Evolutionary conservation across 2,888 invertebrate species (phyloP).

Genomic region (Zaprionus lineosus): DNA sequence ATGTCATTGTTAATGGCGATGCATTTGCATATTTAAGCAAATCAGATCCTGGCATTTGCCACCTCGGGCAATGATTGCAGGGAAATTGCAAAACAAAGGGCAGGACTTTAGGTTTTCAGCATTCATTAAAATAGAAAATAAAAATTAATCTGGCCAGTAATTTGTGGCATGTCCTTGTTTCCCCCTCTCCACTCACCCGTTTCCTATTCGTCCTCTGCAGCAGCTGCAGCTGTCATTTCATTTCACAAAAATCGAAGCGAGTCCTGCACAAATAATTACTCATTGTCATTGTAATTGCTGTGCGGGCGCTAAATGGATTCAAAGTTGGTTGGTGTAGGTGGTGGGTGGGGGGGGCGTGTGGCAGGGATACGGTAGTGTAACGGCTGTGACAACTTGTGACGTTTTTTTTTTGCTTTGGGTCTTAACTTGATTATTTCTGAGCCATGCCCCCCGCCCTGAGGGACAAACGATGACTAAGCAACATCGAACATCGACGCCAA

Average conservation of each 20-base stretch:
- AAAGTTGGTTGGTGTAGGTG: constrained; percentile 16
- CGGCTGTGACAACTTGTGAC: constrained; percentile 51
- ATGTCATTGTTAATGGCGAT: constrained; percentile 43
- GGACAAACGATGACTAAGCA: constrained; percentile 39
- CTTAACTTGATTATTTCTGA: constrained; percentile 59
- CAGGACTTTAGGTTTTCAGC: constrained; percentile 20
- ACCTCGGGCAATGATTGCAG: constrained; percentile 32
- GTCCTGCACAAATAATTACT: constrained; percentile 70
- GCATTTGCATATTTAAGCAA: constrained; percentile 51
- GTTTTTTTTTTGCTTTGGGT: constrained; percentile 39
- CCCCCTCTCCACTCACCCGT: background rate
- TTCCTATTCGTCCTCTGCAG: no score
- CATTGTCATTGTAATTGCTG: constrained; percentile 78
- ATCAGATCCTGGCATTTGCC: constrained; percentile 5
- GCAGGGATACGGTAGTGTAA: constrained; percentile 5
- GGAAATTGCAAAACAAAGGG: constrained; percentile 56
- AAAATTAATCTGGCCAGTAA: constrained; percentile 63
- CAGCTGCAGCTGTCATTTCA: constrained; percentile 68
- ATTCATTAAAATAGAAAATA: constrained; percentile 53
- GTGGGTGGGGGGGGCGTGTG: no score
- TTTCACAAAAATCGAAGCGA: constrained; percentile 47
- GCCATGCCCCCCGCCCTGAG: no score
- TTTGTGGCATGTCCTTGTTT: constrained; percentile 35
- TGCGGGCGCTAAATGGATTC: constrained; percentile 72
- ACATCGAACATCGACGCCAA: constrained; percentile 1